Base-by-base conservation (phyloP, 1,140 invertebrate species). In the Lucilia cuprina region DNA sequence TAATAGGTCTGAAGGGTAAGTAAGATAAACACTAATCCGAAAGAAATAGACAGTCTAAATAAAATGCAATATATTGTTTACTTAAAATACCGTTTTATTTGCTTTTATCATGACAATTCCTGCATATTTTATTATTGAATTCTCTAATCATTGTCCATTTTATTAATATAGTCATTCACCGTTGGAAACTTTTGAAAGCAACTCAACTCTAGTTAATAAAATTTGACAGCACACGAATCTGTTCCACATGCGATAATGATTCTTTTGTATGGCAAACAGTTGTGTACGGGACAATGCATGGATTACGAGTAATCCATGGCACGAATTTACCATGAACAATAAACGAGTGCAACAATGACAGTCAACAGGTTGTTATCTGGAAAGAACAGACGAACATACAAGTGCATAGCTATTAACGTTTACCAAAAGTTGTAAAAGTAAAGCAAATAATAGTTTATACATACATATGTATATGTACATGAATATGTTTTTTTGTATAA, bases 321-420 rank as follows among this genome's bases (percentile, higher is more conserved):
- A 70, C 19, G 65, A 70, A 70, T 70, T 10, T 21, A 30, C 65
- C 8, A 70, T 70, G 65, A 70, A n/a, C 21, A 70, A 70, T 70
- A 21, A 17, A 41, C 41, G 41, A 41, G 41, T 41, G 41, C 41
- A 41, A 3, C 65, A 70, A 70, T 70, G 65, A n/a, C 12, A 70
- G n/a, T 70, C 65, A 70, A 70, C 65, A 70, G 65, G 65, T 70
- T 70, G 65, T 70, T 70, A 70, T 70, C 65, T 5, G 8, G n/a
- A 8, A 70, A 5, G 5, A 70, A 55, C 50, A 55, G 8, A n/a
- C n/a, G n/a, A 12, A 49, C 49, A 5, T 55, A 41, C 50, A 55
- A 55, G 50, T 41, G 41, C 41, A 41, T 41, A 41, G 2, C 13
- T 0, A 55, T 14, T 55, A 13, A 41, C 41, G 50, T 5, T 12